phyloP scores from a whole-genome alignment of 2,113 vertebrate genomes.

The Oryzias woworae region DNA sequence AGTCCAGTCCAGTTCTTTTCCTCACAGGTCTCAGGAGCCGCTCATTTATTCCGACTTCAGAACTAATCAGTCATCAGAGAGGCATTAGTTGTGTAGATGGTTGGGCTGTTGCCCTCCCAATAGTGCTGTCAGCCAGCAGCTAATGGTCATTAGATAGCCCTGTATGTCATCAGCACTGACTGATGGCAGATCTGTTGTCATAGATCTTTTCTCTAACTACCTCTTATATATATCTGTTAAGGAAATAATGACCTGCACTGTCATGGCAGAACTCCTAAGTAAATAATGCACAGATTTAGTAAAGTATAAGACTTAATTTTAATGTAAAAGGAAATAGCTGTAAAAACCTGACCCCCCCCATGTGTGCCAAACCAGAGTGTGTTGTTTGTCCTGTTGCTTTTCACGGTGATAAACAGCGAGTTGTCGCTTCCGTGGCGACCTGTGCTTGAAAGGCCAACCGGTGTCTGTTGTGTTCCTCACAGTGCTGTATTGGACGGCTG shows the following conservation, averaged over 20 bases:
- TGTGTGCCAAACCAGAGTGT: constrained; percentile 19
- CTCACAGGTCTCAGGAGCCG: constrained; percentile 61
- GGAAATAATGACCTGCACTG: constrained; percentile 70
- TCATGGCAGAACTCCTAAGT: constrained; percentile 60
- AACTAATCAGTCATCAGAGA: constrained; percentile 74
- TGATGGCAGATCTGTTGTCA: constrained; percentile 71
- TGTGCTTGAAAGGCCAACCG: constrained; percentile 73
- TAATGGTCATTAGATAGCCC: constrained; percentile 78
- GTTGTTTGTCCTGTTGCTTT: constrained; percentile 53
- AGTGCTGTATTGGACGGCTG: constrained; percentile 85
- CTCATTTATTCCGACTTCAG: constrained; percentile 68
- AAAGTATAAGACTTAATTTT: constrained; percentile 23
- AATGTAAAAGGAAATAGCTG: constrained; percentile 14
- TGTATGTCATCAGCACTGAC: constrained; percentile 72
- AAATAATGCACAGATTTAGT: constrained; percentile 63
- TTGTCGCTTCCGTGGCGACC: constrained; percentile 46
- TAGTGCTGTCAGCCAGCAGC: constrained; percentile 70
- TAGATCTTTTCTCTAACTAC: constrained; percentile 62
- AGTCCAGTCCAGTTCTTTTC: constrained; percentile 57
- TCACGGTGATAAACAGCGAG: constrained; percentile 49
- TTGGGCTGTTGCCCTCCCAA: constrained; percentile 69
- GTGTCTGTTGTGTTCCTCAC: constrained; percentile 80
- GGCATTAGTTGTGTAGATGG: constrained; percentile 64
- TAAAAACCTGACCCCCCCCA: constrained; percentile 11
- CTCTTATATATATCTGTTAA: constrained; percentile 69